Base-by-base conservation (phyloP, 2,888 invertebrate species). In the Rhabditophanes sp. region DNA sequence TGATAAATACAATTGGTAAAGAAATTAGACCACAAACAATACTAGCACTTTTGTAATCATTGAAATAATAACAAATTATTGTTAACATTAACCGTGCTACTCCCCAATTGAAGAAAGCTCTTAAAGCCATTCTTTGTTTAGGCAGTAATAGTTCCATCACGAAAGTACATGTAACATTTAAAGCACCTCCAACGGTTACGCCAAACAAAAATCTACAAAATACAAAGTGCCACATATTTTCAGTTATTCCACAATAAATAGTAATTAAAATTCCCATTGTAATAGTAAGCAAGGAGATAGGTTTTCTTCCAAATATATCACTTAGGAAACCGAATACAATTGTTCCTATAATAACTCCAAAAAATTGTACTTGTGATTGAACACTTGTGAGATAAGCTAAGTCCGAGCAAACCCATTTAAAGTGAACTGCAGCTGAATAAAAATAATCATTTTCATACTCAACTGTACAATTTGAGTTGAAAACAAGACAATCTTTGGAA, bases 81-180 rank as follows among this genome's bases (percentile, higher is more conserved):
- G 58, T 62, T 37, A 61, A 37, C 27, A 50, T 37, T 9, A 61
- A 42, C n/a, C 60, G 55, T 8, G 37, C 53, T 11, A 37, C 32
- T 12, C 49, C 49, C 61, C 61, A 61, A 33, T 63, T 61, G 42
- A 62, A 53, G 38, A 61, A 57, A 6, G 59, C 62, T 18, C 61
- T 29, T 14, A 61, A 44, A 8, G 59, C 55, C 57, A 61, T 60
- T 40, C 61, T 33, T 38, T 63, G 61, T 29, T 60, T 41, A 1
- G 61, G 59, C n/a, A 58, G 44, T n/a, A 61, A 48, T 50, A 56
- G 46, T 40, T 61, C 61, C 59, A 63, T 63, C 12, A 59, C 57
- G 35, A 54, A 60, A 8, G 61, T 56, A 33, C 55, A 62, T 4
- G 56, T 56, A 20, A 60, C 61, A 6, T 58, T 59, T 5, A 62